A percentile compares a stretch with the other conserved stretches of the same genome.
phyloP scores from a whole-genome alignment of 37 sponge, comb jelly and placozoan species.

The Bolinopsis microptera region DNA sequence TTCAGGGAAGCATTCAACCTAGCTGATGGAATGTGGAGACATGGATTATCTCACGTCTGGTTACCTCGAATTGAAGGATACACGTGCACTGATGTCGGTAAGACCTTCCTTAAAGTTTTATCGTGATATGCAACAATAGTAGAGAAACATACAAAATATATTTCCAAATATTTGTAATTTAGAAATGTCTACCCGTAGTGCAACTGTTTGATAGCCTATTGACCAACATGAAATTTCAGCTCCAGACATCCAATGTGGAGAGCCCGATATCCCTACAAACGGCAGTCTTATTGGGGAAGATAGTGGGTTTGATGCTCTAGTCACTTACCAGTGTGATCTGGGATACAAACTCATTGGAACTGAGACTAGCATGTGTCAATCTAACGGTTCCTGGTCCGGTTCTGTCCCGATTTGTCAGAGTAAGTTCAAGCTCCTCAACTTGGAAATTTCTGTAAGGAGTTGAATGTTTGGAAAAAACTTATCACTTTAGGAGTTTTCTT shows the following conservation, averaged over 20 bases:
- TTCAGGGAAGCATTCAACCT: slow-evolving; percentile 15
- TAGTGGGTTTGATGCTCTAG: slow-evolving; percentile 8
- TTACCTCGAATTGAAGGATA: neutral
- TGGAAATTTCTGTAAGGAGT: no score
- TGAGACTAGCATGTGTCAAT: neutral
- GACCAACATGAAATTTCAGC: no score
- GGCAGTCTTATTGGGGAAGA: neutral
- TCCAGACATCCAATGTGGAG: neutral
- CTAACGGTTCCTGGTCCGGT: slow-evolving; percentile 36
- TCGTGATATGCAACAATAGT: no score
- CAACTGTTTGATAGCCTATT: no score
- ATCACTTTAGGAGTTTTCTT: no score
- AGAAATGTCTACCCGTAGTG: no score
- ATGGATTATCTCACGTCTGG: slow-evolving; percentile 36
- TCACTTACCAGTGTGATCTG: neutral
- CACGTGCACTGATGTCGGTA: slow-evolving; percentile 42
- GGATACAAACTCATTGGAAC: neutral
- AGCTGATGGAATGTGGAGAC: slow-evolving; percentile 6
- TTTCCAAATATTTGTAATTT: no score
- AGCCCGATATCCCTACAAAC: neutral
- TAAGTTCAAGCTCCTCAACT: neutral
- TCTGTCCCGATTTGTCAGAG: neutral
- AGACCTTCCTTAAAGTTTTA: no score
- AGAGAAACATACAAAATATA: no score
- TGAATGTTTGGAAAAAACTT: no score